Percentiles rank a stretch among this genome's conserved stretches.
These are phyloP conservation scores for Drosophila prolongata DNA, from an alignment of 2,888 invertebrate species.

Conservation along the genomic window DNA sequence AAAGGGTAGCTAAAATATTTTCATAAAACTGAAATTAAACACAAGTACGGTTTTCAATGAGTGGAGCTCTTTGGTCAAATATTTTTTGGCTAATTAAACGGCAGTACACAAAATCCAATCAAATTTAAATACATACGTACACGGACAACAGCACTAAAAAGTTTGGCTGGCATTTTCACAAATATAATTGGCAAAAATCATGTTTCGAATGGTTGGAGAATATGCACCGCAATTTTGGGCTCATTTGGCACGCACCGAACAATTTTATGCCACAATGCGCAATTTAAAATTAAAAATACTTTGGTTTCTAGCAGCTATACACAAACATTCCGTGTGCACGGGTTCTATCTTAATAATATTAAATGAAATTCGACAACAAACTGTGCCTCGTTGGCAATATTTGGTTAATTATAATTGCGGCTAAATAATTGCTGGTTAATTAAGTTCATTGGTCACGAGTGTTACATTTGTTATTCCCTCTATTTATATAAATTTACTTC, in stretches of 20 bases:
- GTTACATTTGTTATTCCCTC: not conserved
- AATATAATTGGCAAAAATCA: slow-evolving; percentile 47
- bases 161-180: slow-evolving; percentile 22
- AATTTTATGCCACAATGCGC: slow-evolving; percentile 42
- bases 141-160: slow-evolving; percentile 20
- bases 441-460: slow-evolving; percentile 45
- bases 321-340: slow-evolving; percentile 5
- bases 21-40: not conserved
- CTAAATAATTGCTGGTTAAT: slow-evolving; percentile 54
- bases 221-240: slow-evolving; percentile 29
- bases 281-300: slow-evolving; percentile 44
- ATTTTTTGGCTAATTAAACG: slow-evolving; percentile 40
- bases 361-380: slow-evolving; percentile 27
- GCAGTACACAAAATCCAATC: slow-evolving; percentile 21
- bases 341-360: slow-evolving; percentile 45
- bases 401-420: slow-evolving; percentile 58
- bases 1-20: not conserved
- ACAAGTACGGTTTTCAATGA: not conserved
- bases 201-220: slow-evolving; percentile 15
- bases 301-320: slow-evolving; percentile 26
- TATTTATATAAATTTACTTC: no score
- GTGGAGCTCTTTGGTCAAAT: slow-evolving; percentile 1
- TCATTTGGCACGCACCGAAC: slow-evolving; percentile 52
- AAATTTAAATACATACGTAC: slow-evolving; percentile 34
- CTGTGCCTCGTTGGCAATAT: slow-evolving; percentile 20